Conservation (phyloP, 2,888 invertebrate species). For the Heliconius erato region DNA sequence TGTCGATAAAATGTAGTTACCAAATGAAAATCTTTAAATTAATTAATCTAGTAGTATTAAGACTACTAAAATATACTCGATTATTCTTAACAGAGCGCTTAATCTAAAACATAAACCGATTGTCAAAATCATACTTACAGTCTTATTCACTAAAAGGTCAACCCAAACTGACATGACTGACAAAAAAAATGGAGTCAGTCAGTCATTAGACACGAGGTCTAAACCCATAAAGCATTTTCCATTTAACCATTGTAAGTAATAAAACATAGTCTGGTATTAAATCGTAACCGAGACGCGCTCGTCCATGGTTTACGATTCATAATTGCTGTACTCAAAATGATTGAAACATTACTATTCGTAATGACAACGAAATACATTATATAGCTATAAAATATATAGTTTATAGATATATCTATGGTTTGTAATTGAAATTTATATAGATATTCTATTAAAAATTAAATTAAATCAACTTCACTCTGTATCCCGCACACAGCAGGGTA, state of each 20-base stretch:
- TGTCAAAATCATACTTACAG: too few relatives aligned
- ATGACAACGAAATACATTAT: slow-evolving; percentile 36
- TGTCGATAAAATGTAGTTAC: too few relatives aligned
- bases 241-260: slow-evolving; percentile 31
- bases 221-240: slow-evolving; percentile 17
- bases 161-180: too few relatives aligned
- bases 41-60: too few relatives aligned
- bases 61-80: too few relatives aligned
- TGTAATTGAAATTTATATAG: slow-evolving; percentile 9
- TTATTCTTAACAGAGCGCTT: too few relatives aligned
- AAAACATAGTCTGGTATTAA: slow-evolving; percentile 40
- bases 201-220: background rate
- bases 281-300: slow-evolving; percentile 37
- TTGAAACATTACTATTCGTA: slow-evolving; percentile 38
- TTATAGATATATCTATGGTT: slow-evolving; percentile 5
- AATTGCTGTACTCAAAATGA: slow-evolving; percentile 49
- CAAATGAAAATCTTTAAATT: too few relatives aligned
- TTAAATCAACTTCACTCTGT: too few relatives aligned
- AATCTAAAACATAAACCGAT: too few relatives aligned
- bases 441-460: background rate
- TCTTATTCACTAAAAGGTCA: too few relatives aligned
- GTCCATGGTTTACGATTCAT: slow-evolving; percentile 52
- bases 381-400: background rate
- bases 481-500: too few relatives aligned
- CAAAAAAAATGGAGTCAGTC: background rate